Base-by-base conservation (phyloP, 2,888 invertebrate genomes). In the Parnassius mnemosyne region DNA sequence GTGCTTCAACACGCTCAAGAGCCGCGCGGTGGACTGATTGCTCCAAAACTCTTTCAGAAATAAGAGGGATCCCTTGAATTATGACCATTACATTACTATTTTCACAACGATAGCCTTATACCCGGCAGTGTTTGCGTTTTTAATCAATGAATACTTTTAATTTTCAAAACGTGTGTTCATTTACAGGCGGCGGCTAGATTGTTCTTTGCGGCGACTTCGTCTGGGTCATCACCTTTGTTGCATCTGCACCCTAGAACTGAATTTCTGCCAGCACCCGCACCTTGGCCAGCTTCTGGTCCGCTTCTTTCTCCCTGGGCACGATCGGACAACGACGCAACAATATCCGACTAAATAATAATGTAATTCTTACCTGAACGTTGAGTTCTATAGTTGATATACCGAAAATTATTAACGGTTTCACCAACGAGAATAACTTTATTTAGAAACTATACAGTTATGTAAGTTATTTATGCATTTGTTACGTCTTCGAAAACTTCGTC, bases 291-390 rank as follows among this genome's bases (percentile, higher is more conserved):
- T 0, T 79, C 87, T 9, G 89, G 83, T 1, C 90, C 90, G 1
- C 77, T 84, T 0, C 74, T 89, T 3, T 88, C 89, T 0, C 89
- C 90, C 2, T 91, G 90, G 90, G 90, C 70, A 11, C 78, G 90
- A 70, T 89, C 90, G 20, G 90, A 89, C 73, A 83, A 88, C 66
- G 90, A 88, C 3, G 85, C 85, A 1, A 78, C 81, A 3, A 86
- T 89, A 34, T 79, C 87, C 2, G 85, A 89, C 67, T 90, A 82
- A 71, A n/a, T 2, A 47, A 13, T 7, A 9, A 49, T 12, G n/a
- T 20, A n/a, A 63, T 44, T 47, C 42, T 25, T 16, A 12, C 5
- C n/a, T 20, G 51, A 34, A 52, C 3, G 3, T 25, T 12, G 20
- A 11, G 11, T 10, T 34, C 25, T 25, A 25, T 12, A 52, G 13